Evolutionary conservation across 35 echinoderm and acorn worm species (phyloP), one percentile per base, ranked within the genome.

Genomic region (Nesometra sesokonis): DNA sequence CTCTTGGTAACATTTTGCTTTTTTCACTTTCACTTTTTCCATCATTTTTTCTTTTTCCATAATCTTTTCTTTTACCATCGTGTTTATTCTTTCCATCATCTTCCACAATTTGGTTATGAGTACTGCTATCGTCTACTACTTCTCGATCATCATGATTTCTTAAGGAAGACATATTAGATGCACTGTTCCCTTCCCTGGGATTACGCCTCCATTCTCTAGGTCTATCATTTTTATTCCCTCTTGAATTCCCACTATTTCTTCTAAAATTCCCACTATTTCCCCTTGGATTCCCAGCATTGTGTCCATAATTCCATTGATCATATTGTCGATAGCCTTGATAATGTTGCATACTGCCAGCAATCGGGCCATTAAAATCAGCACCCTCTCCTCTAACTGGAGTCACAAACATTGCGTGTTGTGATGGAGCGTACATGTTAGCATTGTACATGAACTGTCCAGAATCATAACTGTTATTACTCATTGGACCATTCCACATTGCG

Each of bases 191-290:
- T 27, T 34, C 39, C 13, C 17, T 29, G 30, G n/a, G 57, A 31
- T 67, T 57, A 31, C 39, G 31, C 38, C 39, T 32, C 84, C 0
- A 33, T 29, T 23, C 52, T 35, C 15, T 36, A 77, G 57, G 77
- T 86, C 85, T 9, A 29, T 52, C 37, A 46, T 31, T 52, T 9
- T 84, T 40, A 84, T 84, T 36, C 52, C 37, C 29, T 40, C 82
- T 84, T 9, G 31, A 30, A 40, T 47, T 31, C 8, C 82, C 82
- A 31, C 3, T 30, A 47, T 67, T 67, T 19, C 52, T 27, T 27
- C 39, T 46, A 30, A 46, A 40, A 31, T 84, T 40, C 82, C 33
- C 81, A 38, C 8, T 19, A 38, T 83, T 35, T 35, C 43, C 8
- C 35, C 30, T 30, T 13, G 35, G 13, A 83, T 83, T 29, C 27